Conservation (phyloP, 2,888 invertebrate genomes). For the Coecobrya sp. region DNA sequence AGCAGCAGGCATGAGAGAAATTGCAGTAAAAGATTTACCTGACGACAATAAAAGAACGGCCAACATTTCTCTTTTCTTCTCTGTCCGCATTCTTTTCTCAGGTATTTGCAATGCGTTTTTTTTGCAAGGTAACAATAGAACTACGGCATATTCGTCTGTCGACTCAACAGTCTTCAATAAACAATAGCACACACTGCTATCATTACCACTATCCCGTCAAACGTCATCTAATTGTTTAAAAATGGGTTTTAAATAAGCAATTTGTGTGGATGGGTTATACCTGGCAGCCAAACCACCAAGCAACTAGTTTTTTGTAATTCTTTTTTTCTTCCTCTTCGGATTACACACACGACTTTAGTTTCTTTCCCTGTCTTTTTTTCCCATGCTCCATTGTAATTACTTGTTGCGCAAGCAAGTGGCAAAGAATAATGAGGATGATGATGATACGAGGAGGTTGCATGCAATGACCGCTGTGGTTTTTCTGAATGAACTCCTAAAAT, state of each 20-base stretch:
- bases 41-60: background rate
- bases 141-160: background rate
- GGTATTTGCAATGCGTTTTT: background rate
- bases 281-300: background rate
- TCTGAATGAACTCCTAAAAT: background rate
- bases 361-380: background rate
- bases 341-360: conserved; percentile 17
- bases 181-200: background rate
- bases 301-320: conserved; percentile 12
- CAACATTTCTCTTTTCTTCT: background rate
- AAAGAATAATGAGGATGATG: background rate
- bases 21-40: too few species aligned
- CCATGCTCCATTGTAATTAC: conserved; percentile 34
- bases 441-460: conserved; percentile 9
- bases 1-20: too few species aligned
- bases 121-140: background rate
- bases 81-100: conserved; percentile 7
- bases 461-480: conserved; percentile 50
- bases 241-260: conserved; percentile 35
- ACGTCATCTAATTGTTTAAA: background rate
- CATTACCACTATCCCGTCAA: background rate
- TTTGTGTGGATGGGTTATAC: conserved; percentile 26
- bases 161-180: background rate
- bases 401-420: conserved; percentile 16
- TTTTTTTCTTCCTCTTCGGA: conserved; percentile 11